phyloP scores from a whole-genome alignment of 2,888 invertebrate species.

The Andrena praecox region DNA sequence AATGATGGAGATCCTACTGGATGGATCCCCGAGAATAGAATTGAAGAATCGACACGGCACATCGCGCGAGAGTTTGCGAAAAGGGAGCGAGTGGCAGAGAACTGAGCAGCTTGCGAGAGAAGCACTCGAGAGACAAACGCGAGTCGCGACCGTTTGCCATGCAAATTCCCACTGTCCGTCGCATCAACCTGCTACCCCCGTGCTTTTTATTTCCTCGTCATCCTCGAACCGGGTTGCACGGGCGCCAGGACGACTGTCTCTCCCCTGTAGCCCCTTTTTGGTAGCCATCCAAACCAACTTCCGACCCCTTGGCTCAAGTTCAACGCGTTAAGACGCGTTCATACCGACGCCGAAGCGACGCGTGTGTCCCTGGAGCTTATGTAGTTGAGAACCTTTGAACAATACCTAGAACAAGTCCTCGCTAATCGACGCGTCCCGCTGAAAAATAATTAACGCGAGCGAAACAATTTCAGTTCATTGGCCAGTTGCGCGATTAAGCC shows the following conservation, averaged over 20 bases:
- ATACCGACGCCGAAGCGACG: neutral
- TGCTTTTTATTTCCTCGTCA: constrained; percentile 51
- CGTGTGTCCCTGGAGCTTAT: neutral
- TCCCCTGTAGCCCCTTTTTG: constrained; percentile 63
- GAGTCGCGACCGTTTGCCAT: constrained; percentile 43
- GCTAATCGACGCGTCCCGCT: neutral
- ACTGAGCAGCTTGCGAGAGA: constrained; percentile 27
- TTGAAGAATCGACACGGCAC: neutral
- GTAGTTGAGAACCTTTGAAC: too few species aligned
- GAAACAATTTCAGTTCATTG: neutral
- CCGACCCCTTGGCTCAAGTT: constrained; percentile 73
- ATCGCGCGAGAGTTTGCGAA: neutral
- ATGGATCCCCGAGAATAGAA: neutral
- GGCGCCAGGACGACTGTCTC: constrained; percentile 73
- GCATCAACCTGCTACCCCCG: constrained; percentile 9
- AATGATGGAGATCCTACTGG: neutral
- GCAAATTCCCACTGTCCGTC: constrained; percentile 48
- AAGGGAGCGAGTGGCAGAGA: neutral
- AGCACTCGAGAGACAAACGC: constrained; percentile 22
- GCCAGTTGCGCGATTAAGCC: neutral
- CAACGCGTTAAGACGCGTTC: constrained; percentile 67
- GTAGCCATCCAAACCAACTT: constrained; percentile 75
- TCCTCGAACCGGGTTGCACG: constrained; percentile 69
- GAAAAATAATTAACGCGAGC: too few species aligned
- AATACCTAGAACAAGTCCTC: neutral